These are phyloP conservation scores for Acutogordius australiensis DNA, from an alignment of 2,888 invertebrate species.

Conservation along the genomic window DNA sequence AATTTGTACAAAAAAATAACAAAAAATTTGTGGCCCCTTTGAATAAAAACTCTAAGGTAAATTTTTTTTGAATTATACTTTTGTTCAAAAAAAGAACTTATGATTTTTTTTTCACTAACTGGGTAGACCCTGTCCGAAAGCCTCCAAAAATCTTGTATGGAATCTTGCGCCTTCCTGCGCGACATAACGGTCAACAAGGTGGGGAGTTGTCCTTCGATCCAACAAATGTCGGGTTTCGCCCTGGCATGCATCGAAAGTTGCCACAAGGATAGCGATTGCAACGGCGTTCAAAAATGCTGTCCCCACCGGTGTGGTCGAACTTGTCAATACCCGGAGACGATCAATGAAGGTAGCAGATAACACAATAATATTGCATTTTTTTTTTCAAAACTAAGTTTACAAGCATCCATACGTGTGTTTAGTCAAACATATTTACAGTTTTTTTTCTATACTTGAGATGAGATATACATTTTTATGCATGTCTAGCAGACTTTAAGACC, in stretches of 20 bases:
- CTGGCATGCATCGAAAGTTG: slow-evolving; percentile 19
- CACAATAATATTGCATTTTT: no score
- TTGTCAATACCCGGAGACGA: slow-evolving; percentile 15
- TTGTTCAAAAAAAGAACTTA: neutral
- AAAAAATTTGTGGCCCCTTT: no score
- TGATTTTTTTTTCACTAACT: neutral
- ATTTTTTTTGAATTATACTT: no score
- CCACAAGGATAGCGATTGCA: slow-evolving; percentile 18
- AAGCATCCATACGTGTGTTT: no score
- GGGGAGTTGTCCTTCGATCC: slow-evolving; percentile 19
- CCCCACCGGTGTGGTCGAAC: slow-evolving; percentile 18
- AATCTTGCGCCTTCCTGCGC: slow-evolving; percentile 18
- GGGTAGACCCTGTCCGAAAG: neutral
- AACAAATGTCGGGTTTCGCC: slow-evolving; percentile 17
- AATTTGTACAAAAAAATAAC: neutral
- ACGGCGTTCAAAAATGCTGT: slow-evolving; percentile 19
- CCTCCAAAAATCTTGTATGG: neutral
- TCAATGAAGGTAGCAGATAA: slow-evolving; percentile 11
- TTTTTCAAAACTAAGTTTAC: no score
- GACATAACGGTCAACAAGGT: slow-evolving; percentile 17
- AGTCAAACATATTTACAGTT: no score
- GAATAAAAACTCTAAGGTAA: no score
- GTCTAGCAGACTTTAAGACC: no score
- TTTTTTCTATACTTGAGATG: no score
- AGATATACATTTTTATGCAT: no score